Evolutionary conservation across 2,888 invertebrate species (phyloP), one percentile per base, ranked within the genome.

Genomic region (Exephanes ischioxanthus): DNA sequence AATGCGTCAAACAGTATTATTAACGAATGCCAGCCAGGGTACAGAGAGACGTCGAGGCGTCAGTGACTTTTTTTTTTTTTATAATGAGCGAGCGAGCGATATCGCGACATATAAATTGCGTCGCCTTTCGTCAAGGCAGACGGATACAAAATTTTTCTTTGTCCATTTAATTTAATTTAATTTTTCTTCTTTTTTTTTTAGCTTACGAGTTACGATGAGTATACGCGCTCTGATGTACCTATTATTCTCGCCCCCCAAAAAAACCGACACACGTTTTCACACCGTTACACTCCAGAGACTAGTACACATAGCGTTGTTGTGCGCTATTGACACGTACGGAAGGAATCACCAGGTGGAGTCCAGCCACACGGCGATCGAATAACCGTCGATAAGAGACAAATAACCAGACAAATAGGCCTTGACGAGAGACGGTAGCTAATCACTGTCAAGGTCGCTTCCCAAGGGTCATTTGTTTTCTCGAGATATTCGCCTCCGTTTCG

Each of bases 381-480:
- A 92, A 92, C 90, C 92, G 90, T 91, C 91, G 90, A 90, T 90
- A 89, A 91, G 91, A 90, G 92, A 91, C 82, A 86, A 88, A 92
- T 89, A 91, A 91, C 90, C 91, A 90, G 90, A 91, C 89, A 91
- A 89, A 88, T 91, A 78, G 91, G 93, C 94, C 94, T 93, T 94
- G 93, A 94, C 93, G 88, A 93, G 93, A 91, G 90, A 93, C 93
- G 92, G 90, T 94, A 93, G 94, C 94, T 94, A 94, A 94, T 94
- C 94, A 92, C 94, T 94, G 94, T 94, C 94, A 94, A 94, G 94
- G 93, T 94, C 93, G 90, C 93, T 94, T 93, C 92, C 94, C 93
- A 94, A 93, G 94, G 95, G 96, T 97, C 97, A 97, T 96, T 97
- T 97, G 95, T 96, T 96, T 95, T 96, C 96, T 94, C 96, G 96